Conservation (phyloP, 1,140 invertebrate genomes). For the Schlechtendalia chinensis region DNA sequence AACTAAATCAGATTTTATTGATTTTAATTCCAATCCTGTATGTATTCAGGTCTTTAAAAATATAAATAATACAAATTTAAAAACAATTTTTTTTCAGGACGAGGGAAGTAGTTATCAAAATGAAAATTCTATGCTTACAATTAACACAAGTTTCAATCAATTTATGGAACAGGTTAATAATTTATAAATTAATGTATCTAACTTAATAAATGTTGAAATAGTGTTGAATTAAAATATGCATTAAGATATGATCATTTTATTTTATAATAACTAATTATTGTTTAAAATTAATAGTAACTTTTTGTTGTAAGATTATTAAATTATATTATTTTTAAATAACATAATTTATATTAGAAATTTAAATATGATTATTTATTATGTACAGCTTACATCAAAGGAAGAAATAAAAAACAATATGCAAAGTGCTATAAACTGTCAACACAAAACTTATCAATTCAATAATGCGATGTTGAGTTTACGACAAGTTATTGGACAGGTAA, state of each 20-base stretch:
- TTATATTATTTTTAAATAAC: too few species aligned
- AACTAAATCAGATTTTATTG: slow-evolving; percentile 47
- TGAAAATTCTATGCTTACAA: slow-evolving; percentile 22
- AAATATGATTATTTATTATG: not conserved
- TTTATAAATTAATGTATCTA: not conserved
- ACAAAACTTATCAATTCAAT: slow-evolving; percentile 44
- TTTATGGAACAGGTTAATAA: slow-evolving; percentile 40
- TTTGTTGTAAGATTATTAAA: too few species aligned
- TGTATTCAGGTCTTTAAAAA: not conserved
- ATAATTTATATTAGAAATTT: not conserved
- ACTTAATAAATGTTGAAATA: not conserved
- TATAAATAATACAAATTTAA: not conserved
- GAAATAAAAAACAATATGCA: slow-evolving; percentile 39
- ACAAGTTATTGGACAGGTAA: slow-evolving; percentile 47
- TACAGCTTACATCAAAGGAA: slow-evolving; percentile 40
- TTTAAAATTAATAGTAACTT: too few species aligned
- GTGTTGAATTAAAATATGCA: not conserved
- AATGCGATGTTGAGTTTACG: slow-evolving; percentile 31
- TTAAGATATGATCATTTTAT: too few species aligned
- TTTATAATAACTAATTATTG: too few species aligned
- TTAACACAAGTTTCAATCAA: slow-evolving; percentile 39
- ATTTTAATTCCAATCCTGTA: slow-evolving; percentile 47
- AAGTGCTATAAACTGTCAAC: slow-evolving; percentile 37
- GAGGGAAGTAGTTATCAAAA: slow-evolving; percentile 44
- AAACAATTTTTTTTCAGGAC: slow-evolving; percentile 8